These are phyloP conservation scores for Galaxea fascicularis DNA, from an alignment of 92 coral and sea anemone species.

Conservation along the genomic window DNA sequence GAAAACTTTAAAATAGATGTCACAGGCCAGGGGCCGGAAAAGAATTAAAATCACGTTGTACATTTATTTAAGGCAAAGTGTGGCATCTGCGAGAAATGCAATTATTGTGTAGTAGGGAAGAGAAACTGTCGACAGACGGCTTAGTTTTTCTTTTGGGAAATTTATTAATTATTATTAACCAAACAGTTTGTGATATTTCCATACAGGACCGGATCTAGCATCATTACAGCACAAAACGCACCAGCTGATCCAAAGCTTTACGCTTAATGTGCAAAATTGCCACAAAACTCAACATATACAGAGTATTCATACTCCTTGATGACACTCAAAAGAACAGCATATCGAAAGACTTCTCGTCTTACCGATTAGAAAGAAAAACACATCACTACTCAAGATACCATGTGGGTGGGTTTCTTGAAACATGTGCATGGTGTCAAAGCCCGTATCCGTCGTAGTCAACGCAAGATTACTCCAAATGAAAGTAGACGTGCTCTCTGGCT, in stretches of 20 bases:
- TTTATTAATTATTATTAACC: conserved; percentile 8
- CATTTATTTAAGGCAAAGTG: neutral
- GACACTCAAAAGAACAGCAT: conserved; percentile 44
- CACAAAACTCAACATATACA: neutral
- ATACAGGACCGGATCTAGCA: neutral
- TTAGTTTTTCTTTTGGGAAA: conserved; percentile 3
- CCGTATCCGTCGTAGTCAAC: neutral
- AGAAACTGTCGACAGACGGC: neutral
- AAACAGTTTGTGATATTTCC: neutral
- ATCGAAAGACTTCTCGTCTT: conserved; percentile 4
- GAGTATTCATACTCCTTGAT: neutral
- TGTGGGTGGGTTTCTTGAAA: conserved; percentile 22
- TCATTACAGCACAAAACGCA: neutral
- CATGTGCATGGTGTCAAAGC: conserved; percentile 10
- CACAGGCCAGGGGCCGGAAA: neutral
- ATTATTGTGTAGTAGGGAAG: neutral
- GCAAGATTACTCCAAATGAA: neutral
- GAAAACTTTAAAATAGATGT: neutral
- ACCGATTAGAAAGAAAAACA: conserved; percentile 12
- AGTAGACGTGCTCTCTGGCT: neutral
- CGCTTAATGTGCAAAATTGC: neutral
- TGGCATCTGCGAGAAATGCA: conserved; percentile 4
- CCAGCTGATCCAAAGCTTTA: neutral
- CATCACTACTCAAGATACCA: conserved; percentile 17
- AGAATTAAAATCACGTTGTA: neutral